Evolutionary conservation across 2,797 vertebrate species (phyloP).

Genomic region (Gymnodraco acuticeps): DNA sequence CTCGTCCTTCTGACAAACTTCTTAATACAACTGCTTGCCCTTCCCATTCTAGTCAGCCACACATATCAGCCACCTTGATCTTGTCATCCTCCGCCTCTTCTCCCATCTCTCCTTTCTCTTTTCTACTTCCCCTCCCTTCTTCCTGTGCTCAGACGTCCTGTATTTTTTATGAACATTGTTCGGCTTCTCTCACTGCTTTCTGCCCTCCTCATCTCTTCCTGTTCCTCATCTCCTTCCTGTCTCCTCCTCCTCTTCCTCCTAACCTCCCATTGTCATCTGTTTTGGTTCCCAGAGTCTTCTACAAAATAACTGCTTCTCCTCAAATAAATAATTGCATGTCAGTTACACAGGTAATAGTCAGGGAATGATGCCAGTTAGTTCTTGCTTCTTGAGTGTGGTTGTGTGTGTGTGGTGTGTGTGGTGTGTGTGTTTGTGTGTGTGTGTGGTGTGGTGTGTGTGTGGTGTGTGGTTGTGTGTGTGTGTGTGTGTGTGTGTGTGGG

Average conservation of each 20-base stretch:
- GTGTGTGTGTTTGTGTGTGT: constrained; percentile 8
- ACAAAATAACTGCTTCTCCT: constrained; percentile 20
- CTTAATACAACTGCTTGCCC: not conserved
- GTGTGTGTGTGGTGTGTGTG: too few species aligned
- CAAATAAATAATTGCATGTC: constrained; percentile 40
- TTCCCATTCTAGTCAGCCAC: not conserved
- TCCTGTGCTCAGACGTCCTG: constrained; percentile 34
- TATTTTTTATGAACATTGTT: constrained; percentile 41
- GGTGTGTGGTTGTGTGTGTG: constrained; percentile 3
- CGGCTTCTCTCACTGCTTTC: constrained; percentile 26
- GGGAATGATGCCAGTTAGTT: constrained; percentile 29
- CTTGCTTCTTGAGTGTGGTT: not conserved
- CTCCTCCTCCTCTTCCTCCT: constrained; percentile 22
- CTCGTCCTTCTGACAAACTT: constrained; percentile 1
- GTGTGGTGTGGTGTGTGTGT: constrained; percentile 11
- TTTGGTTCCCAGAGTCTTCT: constrained; percentile 8
- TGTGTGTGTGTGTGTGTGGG: constrained; percentile 11
- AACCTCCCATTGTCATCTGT: constrained; percentile 1
- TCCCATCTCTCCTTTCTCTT: constrained; percentile 8
- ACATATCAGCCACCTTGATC: constrained; percentile 32
- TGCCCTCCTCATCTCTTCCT: constrained; percentile 14
- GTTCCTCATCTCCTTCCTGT: constrained; percentile 12
- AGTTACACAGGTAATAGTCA: constrained; percentile 11
- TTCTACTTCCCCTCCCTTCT: constrained; percentile 1
- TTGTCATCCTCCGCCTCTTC: constrained; percentile 20